Base-by-base conservation (phyloP, 1,140 invertebrate species). In the Babylonia areolata region DNA sequence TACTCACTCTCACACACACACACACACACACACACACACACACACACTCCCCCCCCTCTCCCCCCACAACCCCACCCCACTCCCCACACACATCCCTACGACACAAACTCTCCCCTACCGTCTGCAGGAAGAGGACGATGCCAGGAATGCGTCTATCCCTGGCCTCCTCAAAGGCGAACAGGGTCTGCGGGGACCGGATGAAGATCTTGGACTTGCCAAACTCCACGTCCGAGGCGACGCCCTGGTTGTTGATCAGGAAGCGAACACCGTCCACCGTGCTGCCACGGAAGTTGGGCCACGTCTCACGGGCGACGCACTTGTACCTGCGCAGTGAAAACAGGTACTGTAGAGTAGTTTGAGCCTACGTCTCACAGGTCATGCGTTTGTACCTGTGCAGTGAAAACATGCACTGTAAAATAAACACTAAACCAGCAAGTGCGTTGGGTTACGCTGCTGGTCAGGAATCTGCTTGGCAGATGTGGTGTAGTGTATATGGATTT, bases 141-240 rank as follows among this genome's bases (percentile, higher is more conserved):
- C 96, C 96, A 0, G 98, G 98, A 78, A 99, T 97, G 87, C 97
- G 95, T 84, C 97, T 96, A 33, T 93, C 90, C 85, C 94, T 91
- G 92, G 96, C 95, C 91, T 97, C 96, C 95, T 99, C 98, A 89
- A 99, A 93, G 1, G 96, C 95, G 93, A 99, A 99, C 3, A 99
- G 94, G 0, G 98, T 99, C 89, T 96, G 96, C 0, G 99, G 98
- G 31, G 97, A 96, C 90, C 98, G 96, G 89, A 99, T 98, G 91
- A 99, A 99, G 77, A 99, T 96, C 94, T 99, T 99, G 2, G 98
- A 99, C 88, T 97, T 97, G 17, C 98, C 98, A 91, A 97, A 99
- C 91, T 97, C 97, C 5, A 99, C 98, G 92, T 99, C 98, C 87
- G 96, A 93, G 0, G 95, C 94, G 86, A 98, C 96, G 37, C 96